phyloP scores from a whole-genome alignment of 2,888 invertebrate genomes.

The Fissipunctia ypsillon region DNA sequence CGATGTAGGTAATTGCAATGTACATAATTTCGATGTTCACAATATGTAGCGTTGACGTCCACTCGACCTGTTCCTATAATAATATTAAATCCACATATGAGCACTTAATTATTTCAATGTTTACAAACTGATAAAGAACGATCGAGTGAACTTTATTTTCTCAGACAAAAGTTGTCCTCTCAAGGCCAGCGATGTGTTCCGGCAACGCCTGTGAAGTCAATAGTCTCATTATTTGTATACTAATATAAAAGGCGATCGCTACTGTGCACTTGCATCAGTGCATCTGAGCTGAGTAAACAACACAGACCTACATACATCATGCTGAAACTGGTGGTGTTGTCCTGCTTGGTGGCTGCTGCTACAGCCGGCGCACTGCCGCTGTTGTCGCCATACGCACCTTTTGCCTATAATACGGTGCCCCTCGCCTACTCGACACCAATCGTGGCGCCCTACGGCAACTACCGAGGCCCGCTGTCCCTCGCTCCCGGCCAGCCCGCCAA shows the following conservation, averaged over 20 bases:
- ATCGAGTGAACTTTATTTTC: conserved; percentile 67
- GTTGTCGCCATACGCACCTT: conserved; percentile 61
- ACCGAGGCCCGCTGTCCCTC: conserved; percentile 83
- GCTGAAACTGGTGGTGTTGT: conserved; percentile 91
- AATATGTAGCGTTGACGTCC: conserved; percentile 52
- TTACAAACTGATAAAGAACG: conserved; percentile 50
- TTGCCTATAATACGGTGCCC: conserved; percentile 72
- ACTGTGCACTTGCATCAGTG: conserved; percentile 77
- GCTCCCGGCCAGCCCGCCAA: conserved; percentile 86
- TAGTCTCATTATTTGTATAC: conserved; percentile 57
- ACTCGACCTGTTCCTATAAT: conserved; percentile 27
- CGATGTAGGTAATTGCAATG: conserved; percentile 51
- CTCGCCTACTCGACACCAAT: conserved; percentile 72
- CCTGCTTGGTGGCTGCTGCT: conserved; percentile 90
- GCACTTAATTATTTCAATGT: conserved; percentile 42
- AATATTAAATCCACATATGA: conserved; percentile 45
- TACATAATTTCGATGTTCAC: conserved; percentile 40
- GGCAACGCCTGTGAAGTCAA: conserved; percentile 73
- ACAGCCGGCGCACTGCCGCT: conserved; percentile 77
- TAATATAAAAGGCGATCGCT: conserved; percentile 78
- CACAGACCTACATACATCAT: conserved; percentile 85
- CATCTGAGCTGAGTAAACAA: conserved; percentile 74
- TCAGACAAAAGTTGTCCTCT: conserved; percentile 80
- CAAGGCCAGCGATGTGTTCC: conserved; percentile 81
- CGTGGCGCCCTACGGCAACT: conserved; percentile 74